Conservation (phyloP, 2,888 invertebrate genomes). For the Mesorhabditis sp. region DNA sequence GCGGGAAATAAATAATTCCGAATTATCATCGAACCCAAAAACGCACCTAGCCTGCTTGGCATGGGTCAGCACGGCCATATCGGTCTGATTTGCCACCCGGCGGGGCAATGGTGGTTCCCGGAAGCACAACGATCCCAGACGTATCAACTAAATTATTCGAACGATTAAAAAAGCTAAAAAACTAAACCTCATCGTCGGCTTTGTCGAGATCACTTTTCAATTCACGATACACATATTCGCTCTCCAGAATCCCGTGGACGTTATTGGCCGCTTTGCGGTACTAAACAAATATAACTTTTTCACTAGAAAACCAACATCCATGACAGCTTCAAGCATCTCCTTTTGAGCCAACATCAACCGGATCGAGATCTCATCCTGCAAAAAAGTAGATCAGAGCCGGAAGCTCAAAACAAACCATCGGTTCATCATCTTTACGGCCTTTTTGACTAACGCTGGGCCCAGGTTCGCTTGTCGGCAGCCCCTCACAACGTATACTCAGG, state of each 20-base stretch:
- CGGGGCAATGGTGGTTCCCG: conserved; percentile 5
- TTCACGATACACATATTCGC: conserved; percentile 2
- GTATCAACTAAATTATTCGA: not conserved
- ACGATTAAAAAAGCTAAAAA: not conserved
- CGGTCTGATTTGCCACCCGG: not conserved
- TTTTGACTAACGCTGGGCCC: not conserved
- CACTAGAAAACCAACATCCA: not conserved
- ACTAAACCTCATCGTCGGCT: not conserved
- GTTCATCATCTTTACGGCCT: conserved; percentile 4
- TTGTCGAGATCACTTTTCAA: conserved; percentile 1
- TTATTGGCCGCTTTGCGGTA: conserved; percentile 1
- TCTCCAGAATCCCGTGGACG: conserved; percentile 4
- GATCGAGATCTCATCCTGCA: conserved; percentile 1
- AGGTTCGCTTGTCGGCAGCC: not conserved
- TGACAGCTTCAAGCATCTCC: not conserved
- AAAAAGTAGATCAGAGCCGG: not conserved
- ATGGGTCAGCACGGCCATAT: not conserved
- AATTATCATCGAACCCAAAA: not conserved
- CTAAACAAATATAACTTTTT: not conserved
- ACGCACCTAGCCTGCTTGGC: not conserved
- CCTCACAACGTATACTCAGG: not conserved
- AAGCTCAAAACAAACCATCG: not conserved
- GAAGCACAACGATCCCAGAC: not conserved
- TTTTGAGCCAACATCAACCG: not conserved
- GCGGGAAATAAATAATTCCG: too few relatives aligned